These are phyloP conservation scores for Girardinus metallicus DNA, from an alignment of 2,797 vertebrate genomes.

Conservation along the genomic window DNA sequence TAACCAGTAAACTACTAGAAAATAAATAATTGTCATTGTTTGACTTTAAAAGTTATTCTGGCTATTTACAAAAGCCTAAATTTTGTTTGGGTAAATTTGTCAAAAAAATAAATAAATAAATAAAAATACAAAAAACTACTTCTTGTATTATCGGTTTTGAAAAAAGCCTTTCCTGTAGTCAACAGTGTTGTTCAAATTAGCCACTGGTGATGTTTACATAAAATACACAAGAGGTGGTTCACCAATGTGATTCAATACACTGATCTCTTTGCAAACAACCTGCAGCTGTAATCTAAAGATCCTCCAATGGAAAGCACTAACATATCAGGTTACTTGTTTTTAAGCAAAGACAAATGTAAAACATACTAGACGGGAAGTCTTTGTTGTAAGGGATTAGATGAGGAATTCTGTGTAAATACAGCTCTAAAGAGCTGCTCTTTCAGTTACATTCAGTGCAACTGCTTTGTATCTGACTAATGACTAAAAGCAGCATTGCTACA, in stretches of 20 bases:
- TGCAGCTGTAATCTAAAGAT: constrained; percentile 50
- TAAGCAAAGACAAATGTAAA: constrained; percentile 39
- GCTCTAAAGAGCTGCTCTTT: constrained; percentile 54
- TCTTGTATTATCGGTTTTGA: neutral
- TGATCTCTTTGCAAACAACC: constrained; percentile 64
- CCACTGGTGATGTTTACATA: constrained; percentile 49
- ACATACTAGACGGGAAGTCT: constrained; percentile 25
- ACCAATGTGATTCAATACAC: constrained; percentile 48
- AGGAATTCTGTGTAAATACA: constrained; percentile 37
- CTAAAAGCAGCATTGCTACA: neutral
- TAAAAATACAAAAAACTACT: neutral
- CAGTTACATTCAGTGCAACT: neutral
- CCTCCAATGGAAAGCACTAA: constrained; percentile 54
- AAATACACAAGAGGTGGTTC: constrained; percentile 60
- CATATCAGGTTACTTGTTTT: constrained; percentile 48
- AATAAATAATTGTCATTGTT: neutral
- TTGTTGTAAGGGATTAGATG: constrained; percentile 39
- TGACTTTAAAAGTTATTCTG: neutral
- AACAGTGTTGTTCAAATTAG: constrained; percentile 50
- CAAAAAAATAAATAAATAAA: neutral
- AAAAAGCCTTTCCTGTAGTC: constrained; percentile 15
- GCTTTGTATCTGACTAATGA: neutral
- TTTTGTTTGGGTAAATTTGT: neutral
- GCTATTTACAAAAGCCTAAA: neutral
- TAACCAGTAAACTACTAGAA: neutral